Conservation (phyloP, 1,140 invertebrate species). For the Centruroides sculpturatus region DNA sequence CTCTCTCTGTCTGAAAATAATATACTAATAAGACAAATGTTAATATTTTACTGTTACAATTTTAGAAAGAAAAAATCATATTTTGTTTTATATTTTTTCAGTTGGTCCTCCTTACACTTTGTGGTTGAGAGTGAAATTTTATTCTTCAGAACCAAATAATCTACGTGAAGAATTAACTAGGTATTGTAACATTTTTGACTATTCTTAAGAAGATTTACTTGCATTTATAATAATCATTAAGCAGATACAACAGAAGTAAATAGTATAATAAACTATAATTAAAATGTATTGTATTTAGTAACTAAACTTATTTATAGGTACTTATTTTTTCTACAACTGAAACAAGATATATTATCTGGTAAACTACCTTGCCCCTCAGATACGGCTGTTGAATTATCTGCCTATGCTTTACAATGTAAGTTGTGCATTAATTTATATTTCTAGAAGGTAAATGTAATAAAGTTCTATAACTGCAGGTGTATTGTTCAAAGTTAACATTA, state of each 20-base stretch:
- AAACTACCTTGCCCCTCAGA: slow-evolving; percentile 74
- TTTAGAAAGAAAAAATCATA: no score
- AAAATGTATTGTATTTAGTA: no score
- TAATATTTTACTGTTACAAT: no score
- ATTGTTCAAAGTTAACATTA: no score
- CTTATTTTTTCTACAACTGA: slow-evolving; percentile 88
- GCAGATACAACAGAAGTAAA: no score
- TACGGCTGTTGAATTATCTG: slow-evolving; percentile 77
- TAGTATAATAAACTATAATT: no score
- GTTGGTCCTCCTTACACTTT: slow-evolving; percentile 69
- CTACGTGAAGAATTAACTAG: slow-evolving; percentile 83
- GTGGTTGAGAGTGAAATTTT: slow-evolving; percentile 93
- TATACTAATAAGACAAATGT: no score
- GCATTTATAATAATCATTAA: no score
- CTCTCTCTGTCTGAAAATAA: no score
- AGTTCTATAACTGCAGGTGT: no score
- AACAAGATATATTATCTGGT: slow-evolving; percentile 85
- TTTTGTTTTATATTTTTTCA: not conserved
- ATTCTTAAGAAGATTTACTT: no score
- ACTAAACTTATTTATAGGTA: slow-evolving; percentile 27
- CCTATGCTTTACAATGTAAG: slow-evolving; percentile 74
- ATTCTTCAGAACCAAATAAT: slow-evolving; percentile 93
- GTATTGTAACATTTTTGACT: slow-evolving; percentile 18
- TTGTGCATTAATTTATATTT: not conserved
- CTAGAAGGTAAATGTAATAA: no score